Percentiles rank a stretch among this genome's conserved stretches.
phyloP scores from a whole-genome alignment of 2,797 vertebrate species.

The Otus scops region DNA sequence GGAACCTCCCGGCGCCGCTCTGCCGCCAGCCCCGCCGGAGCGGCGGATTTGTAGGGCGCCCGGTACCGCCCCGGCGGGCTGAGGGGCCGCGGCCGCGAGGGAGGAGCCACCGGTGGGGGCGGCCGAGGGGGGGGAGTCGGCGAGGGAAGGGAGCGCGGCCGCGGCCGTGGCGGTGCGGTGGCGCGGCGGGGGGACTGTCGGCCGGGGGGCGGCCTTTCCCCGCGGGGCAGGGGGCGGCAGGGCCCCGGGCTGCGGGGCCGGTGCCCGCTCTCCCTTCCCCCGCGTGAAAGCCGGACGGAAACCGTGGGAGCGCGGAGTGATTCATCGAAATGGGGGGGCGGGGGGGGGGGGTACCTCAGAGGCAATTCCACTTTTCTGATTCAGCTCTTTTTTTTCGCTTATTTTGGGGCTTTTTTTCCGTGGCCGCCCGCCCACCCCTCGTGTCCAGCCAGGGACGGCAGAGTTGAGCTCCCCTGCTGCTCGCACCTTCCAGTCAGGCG shows the following conservation, averaged over 20 bases:
- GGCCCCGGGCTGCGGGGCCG: fast-evolving
- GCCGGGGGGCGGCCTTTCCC: neutral
- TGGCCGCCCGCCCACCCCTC: neutral
- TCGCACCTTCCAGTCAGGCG: neutral
- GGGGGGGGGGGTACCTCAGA: neutral
- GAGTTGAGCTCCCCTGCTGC: neutral
- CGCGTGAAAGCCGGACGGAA: neutral
- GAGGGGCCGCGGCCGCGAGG: neutral
- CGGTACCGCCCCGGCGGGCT: neutral
- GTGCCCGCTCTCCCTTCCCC: neutral
- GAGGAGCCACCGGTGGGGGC: neutral
- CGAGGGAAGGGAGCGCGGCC: neutral
- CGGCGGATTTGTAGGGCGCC: neutral
- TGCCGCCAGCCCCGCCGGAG: neutral
- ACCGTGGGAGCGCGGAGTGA: neutral
- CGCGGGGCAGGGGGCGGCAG: neutral
- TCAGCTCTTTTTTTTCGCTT: neutral
- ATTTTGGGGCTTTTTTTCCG: neutral
- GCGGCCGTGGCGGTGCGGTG: neutral
- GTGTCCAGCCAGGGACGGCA: neutral
- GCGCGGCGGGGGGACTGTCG: neutral
- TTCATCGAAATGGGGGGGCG: neutral
- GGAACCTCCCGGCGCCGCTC: fast-evolving
- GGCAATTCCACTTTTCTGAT: neutral
- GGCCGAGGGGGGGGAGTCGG: neutral